Evolutionary conservation across 2,113 vertebrate species (phyloP).

Genomic region (Circaetus cinerascens): DNA sequence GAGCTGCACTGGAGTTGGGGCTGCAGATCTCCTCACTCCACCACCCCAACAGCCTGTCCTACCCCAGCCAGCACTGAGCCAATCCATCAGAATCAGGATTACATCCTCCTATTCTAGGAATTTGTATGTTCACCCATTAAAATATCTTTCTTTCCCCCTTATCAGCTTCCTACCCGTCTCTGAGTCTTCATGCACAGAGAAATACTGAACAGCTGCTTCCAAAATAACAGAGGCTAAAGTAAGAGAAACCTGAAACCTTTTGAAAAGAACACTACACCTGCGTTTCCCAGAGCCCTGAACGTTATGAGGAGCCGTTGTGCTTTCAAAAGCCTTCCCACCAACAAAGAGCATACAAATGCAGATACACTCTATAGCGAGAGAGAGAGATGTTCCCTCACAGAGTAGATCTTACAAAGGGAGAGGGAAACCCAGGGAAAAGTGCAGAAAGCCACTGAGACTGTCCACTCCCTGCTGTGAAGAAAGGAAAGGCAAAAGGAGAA

Average conservation of each 20-base stretch:
- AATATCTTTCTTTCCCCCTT: neutral
- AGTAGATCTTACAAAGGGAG: neutral
- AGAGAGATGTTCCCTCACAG: accelerated
- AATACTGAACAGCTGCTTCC: neutral
- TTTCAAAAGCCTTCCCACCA: neutral
- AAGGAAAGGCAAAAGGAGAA: neutral
- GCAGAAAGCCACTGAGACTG: neutral
- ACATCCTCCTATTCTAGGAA: neutral
- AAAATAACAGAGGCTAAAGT: neutral
- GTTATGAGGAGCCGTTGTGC: neutral
- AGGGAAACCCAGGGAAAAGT: neutral
- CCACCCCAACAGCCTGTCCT: neutral
- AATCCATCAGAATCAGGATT: neutral
- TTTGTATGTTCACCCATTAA: neutral
- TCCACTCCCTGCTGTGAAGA: neutral
- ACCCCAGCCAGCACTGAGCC: neutral
- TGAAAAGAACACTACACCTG: neutral
- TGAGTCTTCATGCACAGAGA: accelerated
- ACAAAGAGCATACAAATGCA: neutral
- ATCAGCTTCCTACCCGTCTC: neutral
- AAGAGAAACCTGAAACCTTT: neutral
- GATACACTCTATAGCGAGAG: neutral
- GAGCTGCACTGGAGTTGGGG: neutral
- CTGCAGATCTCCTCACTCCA: neutral
- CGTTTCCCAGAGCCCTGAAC: neutral